Conservation (phyloP, 2,113 vertebrate genomes). For the Chaenogobius annularis region DNA sequence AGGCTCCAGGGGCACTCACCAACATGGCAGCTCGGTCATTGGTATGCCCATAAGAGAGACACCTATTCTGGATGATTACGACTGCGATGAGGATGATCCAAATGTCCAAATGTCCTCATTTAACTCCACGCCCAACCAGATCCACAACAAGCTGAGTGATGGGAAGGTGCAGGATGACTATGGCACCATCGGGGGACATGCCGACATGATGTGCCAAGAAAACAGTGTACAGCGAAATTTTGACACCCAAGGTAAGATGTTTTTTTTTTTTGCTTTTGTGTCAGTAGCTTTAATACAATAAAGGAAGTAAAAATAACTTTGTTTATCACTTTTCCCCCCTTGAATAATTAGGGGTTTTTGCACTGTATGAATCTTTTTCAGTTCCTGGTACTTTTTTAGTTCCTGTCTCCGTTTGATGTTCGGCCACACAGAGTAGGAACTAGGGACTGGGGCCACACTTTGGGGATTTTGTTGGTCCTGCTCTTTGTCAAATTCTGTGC, state of each 20-base stretch:
- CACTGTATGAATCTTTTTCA: too few relatives aligned
- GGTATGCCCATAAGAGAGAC: slow-evolving; percentile 96
- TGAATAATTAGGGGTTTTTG: too few relatives aligned
- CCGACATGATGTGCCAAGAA: slow-evolving; percentile 83
- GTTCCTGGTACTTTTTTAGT: too few relatives aligned
- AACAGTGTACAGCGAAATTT: slow-evolving; percentile 84
- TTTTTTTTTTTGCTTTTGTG: background rate
- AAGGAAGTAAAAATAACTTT: background rate
- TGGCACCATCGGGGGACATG: slow-evolving; percentile 56
- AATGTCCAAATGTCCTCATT: slow-evolving; percentile 61
- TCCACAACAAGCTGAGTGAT: slow-evolving; percentile 74
- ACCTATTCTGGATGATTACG: slow-evolving; percentile 94
- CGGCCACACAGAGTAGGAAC: too few relatives aligned
- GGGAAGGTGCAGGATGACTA: slow-evolving; percentile 83
- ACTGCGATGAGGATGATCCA: slow-evolving; percentile 89
- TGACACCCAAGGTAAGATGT: slow-evolving; percentile 86
- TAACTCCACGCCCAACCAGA: slow-evolving; percentile 71
- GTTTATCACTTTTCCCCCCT: background rate
- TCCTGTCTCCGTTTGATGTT: too few relatives aligned
- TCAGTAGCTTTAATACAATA: background rate
- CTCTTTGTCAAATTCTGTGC: too few relatives aligned
- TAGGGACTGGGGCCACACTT: too few relatives aligned
- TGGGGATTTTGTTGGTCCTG: too few relatives aligned
- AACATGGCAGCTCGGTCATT: slow-evolving; percentile 89
- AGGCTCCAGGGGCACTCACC: slow-evolving; percentile 80